Conservation (phyloP, 2,113 vertebrate species). For the Mormoops blainvillei region DNA sequence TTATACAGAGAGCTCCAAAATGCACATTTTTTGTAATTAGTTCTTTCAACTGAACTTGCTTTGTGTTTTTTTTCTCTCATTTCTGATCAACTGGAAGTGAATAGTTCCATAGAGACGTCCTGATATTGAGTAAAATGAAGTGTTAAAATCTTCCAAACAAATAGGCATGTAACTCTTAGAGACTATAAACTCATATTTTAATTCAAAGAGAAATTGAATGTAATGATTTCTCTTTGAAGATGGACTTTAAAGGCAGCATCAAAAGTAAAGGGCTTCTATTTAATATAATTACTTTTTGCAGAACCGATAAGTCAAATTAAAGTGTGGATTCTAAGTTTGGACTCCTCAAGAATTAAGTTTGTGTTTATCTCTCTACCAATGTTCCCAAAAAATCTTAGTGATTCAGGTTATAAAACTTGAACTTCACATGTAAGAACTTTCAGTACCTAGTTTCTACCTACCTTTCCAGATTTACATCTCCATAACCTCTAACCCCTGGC, state of each 20-base stretch:
- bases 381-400: background rate
- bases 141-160: background rate
- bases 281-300: constrained; percentile 2
- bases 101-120: background rate
- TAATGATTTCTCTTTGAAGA: constrained; percentile 26
- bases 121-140: background rate
- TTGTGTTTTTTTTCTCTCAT: background rate
- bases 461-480: background rate
- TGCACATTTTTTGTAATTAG: background rate
- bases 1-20: background rate
- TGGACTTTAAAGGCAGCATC: background rate
- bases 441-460: too few species aligned
- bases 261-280: background rate
- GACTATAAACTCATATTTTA: constrained; percentile 6
- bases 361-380: background rate
- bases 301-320: background rate
- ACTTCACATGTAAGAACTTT: background rate
- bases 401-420: background rate
- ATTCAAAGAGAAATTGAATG: background rate
- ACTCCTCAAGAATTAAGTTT: background rate
- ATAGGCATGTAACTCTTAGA: background rate
- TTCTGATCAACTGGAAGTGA: constrained; percentile 36
- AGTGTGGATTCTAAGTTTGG: background rate
- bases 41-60: background rate
- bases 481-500: background rate